A percentile compares a stretch with the other conserved stretches of the same genome.
phyloP scores from a whole-genome alignment of 2,888 invertebrate species.

The Auanema freiburgensis region DNA sequence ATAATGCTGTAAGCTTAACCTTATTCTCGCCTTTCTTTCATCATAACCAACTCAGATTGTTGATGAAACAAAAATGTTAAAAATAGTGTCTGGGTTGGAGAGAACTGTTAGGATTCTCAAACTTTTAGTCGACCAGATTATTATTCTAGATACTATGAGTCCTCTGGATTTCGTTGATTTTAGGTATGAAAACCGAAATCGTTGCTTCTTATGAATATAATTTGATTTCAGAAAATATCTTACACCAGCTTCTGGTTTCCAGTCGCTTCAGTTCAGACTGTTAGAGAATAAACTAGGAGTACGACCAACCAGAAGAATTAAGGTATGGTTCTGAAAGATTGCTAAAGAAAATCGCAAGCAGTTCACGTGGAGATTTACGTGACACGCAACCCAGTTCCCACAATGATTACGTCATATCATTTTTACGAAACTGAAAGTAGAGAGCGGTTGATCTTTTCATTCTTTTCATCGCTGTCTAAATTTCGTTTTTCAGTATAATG shows the following conservation, averaged over 20 bases:
- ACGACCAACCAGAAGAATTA: conserved; percentile 33
- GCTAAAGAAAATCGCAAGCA: neutral
- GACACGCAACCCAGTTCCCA: conserved; percentile 69
- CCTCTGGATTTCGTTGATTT: conserved; percentile 98
- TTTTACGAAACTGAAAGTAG: too few relatives aligned
- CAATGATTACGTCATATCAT: too few relatives aligned
- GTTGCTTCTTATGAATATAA: neutral
- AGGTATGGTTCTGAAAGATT: conserved; percentile 25
- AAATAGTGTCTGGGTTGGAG: conserved; percentile 86
- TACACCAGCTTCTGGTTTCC: conserved; percentile 94
- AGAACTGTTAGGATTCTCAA: conserved; percentile 84
- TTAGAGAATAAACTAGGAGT: conserved; percentile 87
- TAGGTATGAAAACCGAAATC: conserved; percentile 62
- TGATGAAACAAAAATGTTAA: conserved; percentile 87
- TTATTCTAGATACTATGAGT: conserved; percentile 97
- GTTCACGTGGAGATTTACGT: conserved; percentile 73
- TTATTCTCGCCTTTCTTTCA: neutral
- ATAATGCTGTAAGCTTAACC: conserved; percentile 39
- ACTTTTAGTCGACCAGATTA: conserved; percentile 93
- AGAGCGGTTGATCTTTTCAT: neutral
- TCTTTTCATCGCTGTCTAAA: neutral
- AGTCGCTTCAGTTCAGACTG: conserved; percentile 89
- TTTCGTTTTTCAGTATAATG: conserved; percentile 76
- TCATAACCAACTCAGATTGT: conserved; percentile 74
- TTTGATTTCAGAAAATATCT: conserved; percentile 75